A percentile compares a stretch with the other conserved stretches of the same genome.
phyloP scores from a whole-genome alignment of 2,797 vertebrate genomes.

The Peromyscus nudipes region DNA sequence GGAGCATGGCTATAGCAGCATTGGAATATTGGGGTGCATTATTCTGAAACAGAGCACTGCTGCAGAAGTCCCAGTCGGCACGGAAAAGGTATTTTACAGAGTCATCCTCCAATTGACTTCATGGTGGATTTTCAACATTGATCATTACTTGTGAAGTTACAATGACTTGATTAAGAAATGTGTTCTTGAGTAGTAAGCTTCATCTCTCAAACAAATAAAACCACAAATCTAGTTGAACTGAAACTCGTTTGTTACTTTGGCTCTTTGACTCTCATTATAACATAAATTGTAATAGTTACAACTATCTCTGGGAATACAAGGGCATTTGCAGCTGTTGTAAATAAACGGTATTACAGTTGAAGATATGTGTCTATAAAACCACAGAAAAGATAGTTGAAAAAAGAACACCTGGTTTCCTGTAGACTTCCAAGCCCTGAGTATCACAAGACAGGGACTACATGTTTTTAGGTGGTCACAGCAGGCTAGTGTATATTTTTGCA shows the following conservation, averaged over 20 bases:
- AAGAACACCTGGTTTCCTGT: slow-evolving; percentile 83
- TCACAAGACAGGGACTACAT: slow-evolving; percentile 81
- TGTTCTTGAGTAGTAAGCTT: slow-evolving; percentile 73
- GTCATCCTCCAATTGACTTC: slow-evolving; percentile 65
- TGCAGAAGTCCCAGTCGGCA: background rate
- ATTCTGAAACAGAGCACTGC: slow-evolving; percentile 20
- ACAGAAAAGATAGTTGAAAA: slow-evolving; percentile 83
- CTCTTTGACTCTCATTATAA: slow-evolving; percentile 87
- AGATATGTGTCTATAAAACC: slow-evolving; percentile 86
- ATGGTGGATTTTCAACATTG: slow-evolving; percentile 67
- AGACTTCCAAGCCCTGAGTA: slow-evolving; percentile 74
- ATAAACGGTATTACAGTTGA: slow-evolving; percentile 86
- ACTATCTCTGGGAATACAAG: slow-evolving; percentile 78
- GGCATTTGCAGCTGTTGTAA: slow-evolving; percentile 88
- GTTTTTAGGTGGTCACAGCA: slow-evolving; percentile 70
- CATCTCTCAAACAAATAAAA: slow-evolving; percentile 82
- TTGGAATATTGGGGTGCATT: slow-evolving; percentile 15
- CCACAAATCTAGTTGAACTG: slow-evolving; percentile 83
- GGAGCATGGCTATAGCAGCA: background rate
- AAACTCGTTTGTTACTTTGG: slow-evolving; percentile 84
- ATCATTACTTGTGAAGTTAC: slow-evolving; percentile 66
- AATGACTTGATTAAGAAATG: slow-evolving; percentile 81
- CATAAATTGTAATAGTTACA: slow-evolving; percentile 87
- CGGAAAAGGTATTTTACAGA: slow-evolving; percentile 33
- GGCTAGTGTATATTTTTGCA: slow-evolving; percentile 58